phyloP scores from a whole-genome alignment of 1,140 invertebrate genomes.

The Eurosta solidaginis region DNA sequence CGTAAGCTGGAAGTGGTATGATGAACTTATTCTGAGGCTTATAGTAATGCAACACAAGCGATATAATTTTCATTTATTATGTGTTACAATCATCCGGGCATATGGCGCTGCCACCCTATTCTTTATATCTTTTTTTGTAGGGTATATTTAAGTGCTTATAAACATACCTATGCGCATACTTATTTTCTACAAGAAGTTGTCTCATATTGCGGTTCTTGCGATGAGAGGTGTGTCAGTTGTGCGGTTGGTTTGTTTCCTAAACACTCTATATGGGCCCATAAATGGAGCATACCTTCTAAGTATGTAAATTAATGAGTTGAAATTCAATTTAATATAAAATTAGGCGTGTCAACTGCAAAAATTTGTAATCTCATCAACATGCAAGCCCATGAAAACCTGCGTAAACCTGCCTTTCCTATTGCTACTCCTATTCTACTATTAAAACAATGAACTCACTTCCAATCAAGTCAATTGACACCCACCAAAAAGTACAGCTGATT shows the following conservation, averaged over 20 bases:
- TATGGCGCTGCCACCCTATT: too few species aligned
- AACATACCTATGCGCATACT: too few species aligned
- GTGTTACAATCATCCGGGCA: too few species aligned
- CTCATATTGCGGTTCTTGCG: neutral
- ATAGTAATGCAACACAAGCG: too few species aligned
- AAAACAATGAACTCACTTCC: neutral
- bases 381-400: neutral
- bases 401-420: neutral
- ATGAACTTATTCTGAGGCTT: too few species aligned
- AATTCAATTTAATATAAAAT: constrained; percentile 26
- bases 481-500: neutral
- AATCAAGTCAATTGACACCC: too few species aligned
- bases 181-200: too few species aligned
- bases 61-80: too few species aligned
- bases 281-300: neutral
- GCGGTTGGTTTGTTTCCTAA: neutral
- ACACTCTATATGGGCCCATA: neutral
- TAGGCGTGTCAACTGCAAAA: constrained; percentile 19
- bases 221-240: neutral
- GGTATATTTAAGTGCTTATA: too few species aligned
- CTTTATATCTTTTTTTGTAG: too few species aligned
- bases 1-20: too few species aligned
- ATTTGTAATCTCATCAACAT: neutral
- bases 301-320: neutral
- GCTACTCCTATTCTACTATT: neutral